phyloP scores from a whole-genome alignment of 2,888 invertebrate genomes.

The Spodoptera littoralis region DNA sequence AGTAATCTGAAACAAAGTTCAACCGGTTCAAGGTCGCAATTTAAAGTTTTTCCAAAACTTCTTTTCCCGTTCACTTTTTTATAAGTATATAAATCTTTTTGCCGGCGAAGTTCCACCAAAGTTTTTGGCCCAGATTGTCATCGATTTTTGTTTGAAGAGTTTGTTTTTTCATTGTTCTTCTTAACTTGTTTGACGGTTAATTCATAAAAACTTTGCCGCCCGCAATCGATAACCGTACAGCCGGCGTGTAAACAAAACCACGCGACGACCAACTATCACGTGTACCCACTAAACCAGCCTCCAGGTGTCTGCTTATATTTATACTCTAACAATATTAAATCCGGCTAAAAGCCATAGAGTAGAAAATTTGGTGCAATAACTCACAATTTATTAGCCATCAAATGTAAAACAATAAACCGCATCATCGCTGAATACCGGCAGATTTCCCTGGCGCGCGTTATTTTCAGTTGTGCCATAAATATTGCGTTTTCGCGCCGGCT shows the following conservation, averaged over 20 bases:
- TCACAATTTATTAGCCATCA: slow-evolving; percentile 69
- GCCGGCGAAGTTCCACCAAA: slow-evolving; percentile 85
- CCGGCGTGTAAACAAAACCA: slow-evolving; percentile 82
- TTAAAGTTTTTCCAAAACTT: slow-evolving; percentile 89
- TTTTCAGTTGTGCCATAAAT: slow-evolving; percentile 79
- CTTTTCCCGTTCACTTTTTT: slow-evolving; percentile 87
- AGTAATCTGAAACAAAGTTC: slow-evolving; percentile 88
- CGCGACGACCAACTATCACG: slow-evolving; percentile 39
- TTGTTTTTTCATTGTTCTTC: slow-evolving; percentile 89
- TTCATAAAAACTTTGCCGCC: slow-evolving; percentile 88
- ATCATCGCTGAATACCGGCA: slow-evolving; percentile 62
- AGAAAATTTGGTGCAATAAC: slow-evolving; percentile 59
- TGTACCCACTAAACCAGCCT: slow-evolving; percentile 12
- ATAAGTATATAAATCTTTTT: slow-evolving; percentile 89
- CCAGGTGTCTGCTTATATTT: slow-evolving; percentile 16
- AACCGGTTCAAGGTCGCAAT: slow-evolving; percentile 89
- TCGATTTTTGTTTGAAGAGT: slow-evolving; percentile 89
- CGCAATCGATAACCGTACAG: slow-evolving; percentile 82
- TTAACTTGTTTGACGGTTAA: slow-evolving; percentile 89
- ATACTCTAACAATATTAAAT: slow-evolving; percentile 25
- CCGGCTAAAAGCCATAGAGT: slow-evolving; percentile 19
- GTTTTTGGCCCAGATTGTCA: slow-evolving; percentile 89
- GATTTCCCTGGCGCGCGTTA: slow-evolving; percentile 68
- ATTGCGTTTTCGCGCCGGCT: slow-evolving; percentile 78
- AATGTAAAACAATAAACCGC: slow-evolving; percentile 77